Conservation (phyloP, 2,888 invertebrate genomes). For the Artemia sinica region DNA sequence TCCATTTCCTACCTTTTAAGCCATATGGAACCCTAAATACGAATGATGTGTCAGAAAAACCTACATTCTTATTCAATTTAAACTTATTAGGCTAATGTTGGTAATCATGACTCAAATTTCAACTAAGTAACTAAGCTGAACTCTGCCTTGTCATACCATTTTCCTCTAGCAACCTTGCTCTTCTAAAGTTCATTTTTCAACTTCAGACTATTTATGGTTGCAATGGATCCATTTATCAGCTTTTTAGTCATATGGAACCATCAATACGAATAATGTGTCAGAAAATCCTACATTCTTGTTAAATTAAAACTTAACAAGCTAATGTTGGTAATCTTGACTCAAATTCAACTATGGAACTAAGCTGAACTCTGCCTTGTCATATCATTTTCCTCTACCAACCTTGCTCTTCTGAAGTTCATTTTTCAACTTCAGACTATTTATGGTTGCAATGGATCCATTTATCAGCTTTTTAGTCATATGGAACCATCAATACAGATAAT, state of each 20-base stretch:
- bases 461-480: too few relatives aligned
- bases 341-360: not conserved
- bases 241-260: too few relatives aligned
- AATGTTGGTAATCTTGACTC: conserved; percentile 13
- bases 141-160: conserved; percentile 11
- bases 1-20: too few relatives aligned
- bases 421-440: too few relatives aligned
- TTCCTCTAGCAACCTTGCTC: conserved; percentile 11
- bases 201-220: too few relatives aligned
- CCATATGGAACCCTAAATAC: too few relatives aligned
- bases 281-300: not conserved
- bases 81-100: not conserved
- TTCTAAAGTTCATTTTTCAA: not conserved
- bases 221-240: too few relatives aligned
- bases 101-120: conserved; percentile 7
- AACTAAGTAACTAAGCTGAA: not conserved
- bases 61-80: not conserved
- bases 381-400: not conserved
- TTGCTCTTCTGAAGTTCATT: not conserved
- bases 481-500: too few relatives aligned
- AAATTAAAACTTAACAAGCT: not conserved
- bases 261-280: too few relatives aligned
- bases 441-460: too few relatives aligned
- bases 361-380: not conserved
- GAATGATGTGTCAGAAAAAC: not conserved